Percentiles rank a stretch among this genome's conserved stretches.
Evolutionary conservation across 2,797 vertebrate genomes (phyloP).

Genomic region (Oreochromis mossambicus): DNA sequence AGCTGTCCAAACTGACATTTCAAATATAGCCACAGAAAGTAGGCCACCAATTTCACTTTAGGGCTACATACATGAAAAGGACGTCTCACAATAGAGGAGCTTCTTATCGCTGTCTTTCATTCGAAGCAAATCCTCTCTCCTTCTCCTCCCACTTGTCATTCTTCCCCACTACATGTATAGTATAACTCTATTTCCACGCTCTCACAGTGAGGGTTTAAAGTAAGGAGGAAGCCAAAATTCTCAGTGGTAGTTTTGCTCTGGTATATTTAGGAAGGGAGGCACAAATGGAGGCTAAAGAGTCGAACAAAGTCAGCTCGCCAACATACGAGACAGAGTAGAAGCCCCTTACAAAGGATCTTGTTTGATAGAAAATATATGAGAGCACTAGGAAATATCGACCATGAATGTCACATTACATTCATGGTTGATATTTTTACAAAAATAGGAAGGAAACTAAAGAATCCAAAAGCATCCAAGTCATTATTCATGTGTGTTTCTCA

Average conservation of each 20-base stretch:
- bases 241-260: constrained; percentile 24
- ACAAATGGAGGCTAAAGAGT: constrained; percentile 16
- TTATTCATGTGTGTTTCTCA: not conserved
- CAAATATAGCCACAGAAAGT: constrained; percentile 61
- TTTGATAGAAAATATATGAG: not conserved
- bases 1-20: constrained; percentile 57
- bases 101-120: constrained; percentile 48
- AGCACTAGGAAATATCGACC: not conserved
- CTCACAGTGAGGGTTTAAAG: not conserved
- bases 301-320: not conserved
- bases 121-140: constrained; percentile 31
- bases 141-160: constrained; percentile 1
- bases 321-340: not conserved
- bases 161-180: not conserved
- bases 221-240: not conserved
- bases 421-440: not conserved
- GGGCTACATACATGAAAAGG: constrained; percentile 51
- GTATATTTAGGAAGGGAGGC: constrained; percentile 18
- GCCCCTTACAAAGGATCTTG: not conserved
- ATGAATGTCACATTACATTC: not conserved
- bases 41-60: constrained; percentile 53
- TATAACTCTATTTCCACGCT: constrained; percentile 32
- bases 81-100: constrained; percentile 31
- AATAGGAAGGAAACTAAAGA: not conserved
- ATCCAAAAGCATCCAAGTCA: not conserved